Percentiles rank a stretch among this genome's conserved stretches.
These are phyloP conservation scores for Oedothorax gibbosus DNA, from an alignment of 1,140 invertebrate species.

Conservation along the genomic window DNA sequence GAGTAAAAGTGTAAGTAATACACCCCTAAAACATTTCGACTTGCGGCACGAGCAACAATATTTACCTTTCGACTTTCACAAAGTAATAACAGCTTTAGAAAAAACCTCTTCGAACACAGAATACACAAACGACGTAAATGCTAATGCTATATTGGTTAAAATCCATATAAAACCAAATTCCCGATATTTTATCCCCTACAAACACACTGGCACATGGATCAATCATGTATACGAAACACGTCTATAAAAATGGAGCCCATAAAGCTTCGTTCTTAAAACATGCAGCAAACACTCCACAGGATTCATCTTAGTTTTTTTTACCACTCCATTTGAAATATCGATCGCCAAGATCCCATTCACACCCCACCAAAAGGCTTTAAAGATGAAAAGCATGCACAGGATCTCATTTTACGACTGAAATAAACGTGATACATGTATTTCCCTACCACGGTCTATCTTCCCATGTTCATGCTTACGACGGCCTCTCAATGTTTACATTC, in stretches of 20 bases:
- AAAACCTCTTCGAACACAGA: too few relatives aligned
- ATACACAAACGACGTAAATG: neutral
- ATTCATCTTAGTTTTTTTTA: conserved; percentile 4
- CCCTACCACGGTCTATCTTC: neutral
- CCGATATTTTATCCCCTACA: conserved; percentile 14
- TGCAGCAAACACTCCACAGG: conserved; percentile 13
- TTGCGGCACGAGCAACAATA: too few relatives aligned
- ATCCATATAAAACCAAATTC: conserved; percentile 23
- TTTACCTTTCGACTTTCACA: too few relatives aligned
- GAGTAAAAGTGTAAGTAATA: too few relatives aligned
- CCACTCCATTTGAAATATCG: conserved; percentile 30
- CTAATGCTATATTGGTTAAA: conserved; percentile 4
- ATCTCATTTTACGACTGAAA: conserved; percentile 23
- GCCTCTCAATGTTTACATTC: conserved; percentile 27
- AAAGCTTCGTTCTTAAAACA: neutral
- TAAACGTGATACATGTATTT: conserved; percentile 33
- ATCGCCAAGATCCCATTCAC: neutral
- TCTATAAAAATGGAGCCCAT: conserved; percentile 16
- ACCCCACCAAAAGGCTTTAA: neutral
- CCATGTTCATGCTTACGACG: neutral
- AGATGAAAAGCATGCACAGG: conserved; percentile 31
- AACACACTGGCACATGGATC: conserved; percentile 14
- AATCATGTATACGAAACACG: conserved; percentile 18
- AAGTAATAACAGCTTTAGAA: too few relatives aligned
- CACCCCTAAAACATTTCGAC: too few relatives aligned